phyloP scores from a whole-genome alignment of 2,888 invertebrate genomes.

The Apodemia hepburni region DNA sequence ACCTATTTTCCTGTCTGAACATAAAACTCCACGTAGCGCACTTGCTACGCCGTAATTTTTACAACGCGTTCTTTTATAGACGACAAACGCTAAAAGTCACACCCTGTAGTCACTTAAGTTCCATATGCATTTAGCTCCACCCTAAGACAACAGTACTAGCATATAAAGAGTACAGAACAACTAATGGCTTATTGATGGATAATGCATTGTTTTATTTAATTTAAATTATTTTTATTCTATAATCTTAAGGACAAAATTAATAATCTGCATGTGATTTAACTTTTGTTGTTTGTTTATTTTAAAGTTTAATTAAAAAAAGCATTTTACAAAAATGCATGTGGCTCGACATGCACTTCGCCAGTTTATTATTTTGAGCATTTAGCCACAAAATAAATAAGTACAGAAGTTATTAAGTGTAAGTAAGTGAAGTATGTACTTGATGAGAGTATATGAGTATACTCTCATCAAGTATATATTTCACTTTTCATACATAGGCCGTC shows the following conservation, averaged over 20 bases:
- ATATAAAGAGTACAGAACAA: slow-evolving; percentile 40
- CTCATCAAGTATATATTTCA: too few species aligned
- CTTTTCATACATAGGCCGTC: too few species aligned
- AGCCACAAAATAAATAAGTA: too few species aligned
- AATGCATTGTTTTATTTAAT: slow-evolving; percentile 45
- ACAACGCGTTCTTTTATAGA: slow-evolving; percentile 18
- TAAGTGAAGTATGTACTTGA: too few species aligned
- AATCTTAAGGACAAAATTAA: slow-evolving; percentile 11
- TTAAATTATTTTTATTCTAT: slow-evolving; percentile 37
- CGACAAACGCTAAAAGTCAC: slow-evolving; percentile 22
- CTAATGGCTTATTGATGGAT: slow-evolving; percentile 48
- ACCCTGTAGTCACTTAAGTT: slow-evolving; percentile 29
- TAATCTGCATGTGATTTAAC: too few species aligned
- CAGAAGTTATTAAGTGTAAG: too few species aligned
- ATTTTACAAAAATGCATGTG: too few species aligned
- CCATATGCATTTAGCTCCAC: slow-evolving; percentile 39
- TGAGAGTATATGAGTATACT: too few species aligned
- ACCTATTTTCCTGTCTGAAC: slow-evolving; percentile 10
- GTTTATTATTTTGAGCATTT: too few species aligned
- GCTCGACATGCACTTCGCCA: too few species aligned
- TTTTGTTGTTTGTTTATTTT: too few species aligned
- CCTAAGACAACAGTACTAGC: slow-evolving; percentile 30
- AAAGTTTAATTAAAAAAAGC: too few species aligned
- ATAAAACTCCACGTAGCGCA: slow-evolving; percentile 4
- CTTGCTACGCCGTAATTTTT: neutral